These are phyloP conservation scores for Heteronetta atricapilla DNA, from an alignment of 2,113 vertebrate genomes.

Conservation along the genomic window DNA sequence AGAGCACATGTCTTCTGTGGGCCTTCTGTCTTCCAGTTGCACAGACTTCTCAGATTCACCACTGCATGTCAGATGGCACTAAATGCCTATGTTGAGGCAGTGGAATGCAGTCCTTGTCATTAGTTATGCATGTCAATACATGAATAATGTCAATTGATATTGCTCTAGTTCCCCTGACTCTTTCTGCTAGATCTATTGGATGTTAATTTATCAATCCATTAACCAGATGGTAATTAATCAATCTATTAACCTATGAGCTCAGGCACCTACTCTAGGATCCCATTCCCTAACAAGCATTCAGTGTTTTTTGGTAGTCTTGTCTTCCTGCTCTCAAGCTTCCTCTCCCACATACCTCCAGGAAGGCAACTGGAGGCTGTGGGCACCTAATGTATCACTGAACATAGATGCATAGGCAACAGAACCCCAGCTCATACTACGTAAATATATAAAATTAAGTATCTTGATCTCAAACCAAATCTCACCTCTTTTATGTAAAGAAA, in stretches of 20 bases:
- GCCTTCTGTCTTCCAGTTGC: background rate
- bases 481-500: background rate
- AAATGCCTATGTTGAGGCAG: background rate
- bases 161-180: background rate
- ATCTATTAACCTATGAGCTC: background rate
- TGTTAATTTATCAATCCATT: background rate
- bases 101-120: background rate
- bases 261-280: rapidly evolving
- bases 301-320: background rate
- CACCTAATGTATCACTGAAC: background rate
- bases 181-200: background rate
- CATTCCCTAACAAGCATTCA: background rate
- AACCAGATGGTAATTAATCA: background rate
- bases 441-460: background rate
- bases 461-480: background rate
- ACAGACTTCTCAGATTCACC: background rate
- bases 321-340: background rate
- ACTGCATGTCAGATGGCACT: background rate
- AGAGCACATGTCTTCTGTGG: background rate
- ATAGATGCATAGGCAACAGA: background rate
- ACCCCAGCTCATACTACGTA: background rate
- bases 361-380: background rate
- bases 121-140: background rate
- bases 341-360: background rate
- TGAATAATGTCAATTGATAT: too few species aligned